Evolutionary conservation across 1,140 invertebrate genomes (phyloP), one percentile per base, ranked within the genome.

Genomic region (Trichomalopsis sarcophagae): DNA sequence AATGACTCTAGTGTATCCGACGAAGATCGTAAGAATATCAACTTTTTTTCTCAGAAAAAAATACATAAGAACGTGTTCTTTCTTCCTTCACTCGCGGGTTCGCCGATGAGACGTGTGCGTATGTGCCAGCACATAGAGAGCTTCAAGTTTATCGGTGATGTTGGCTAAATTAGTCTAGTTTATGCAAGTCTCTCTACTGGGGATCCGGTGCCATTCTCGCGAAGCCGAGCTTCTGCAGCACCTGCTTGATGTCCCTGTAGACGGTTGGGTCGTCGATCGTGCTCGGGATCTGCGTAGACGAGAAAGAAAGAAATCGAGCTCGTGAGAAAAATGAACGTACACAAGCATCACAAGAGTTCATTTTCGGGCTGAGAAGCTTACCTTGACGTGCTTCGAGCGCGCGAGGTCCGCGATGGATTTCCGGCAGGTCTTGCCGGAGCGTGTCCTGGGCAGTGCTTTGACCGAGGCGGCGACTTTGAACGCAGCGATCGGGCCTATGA

Each of bases 251-350:
- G 89, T 96, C 96, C 5, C 92, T 93, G 89, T 97, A 99, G 1
- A 98, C 96, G 79, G 94, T 95, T 23, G 96, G 94, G 94, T 98
- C 97, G 93, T 98, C 98, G 80, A 98, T 97, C 1, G 97, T 98
- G 4, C 96, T 95, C 73, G 97, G 96, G 89, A 97, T 96, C 96
- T 96, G 90, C 79, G 89, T 89, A 84, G 73, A 78, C 6, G 68
- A 23, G 40, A 44, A 82, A 23, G 40, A 66, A 82, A 82, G 68
- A 71, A 14, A 74, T 68, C 10, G 33, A 73, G 85, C 23, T 6
- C 7, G 27, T 13, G 23, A 47, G 13, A 47, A 76, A 2, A 78
- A 78, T 30, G 7, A 77, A 9, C 9, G 13, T 30, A 9, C 33
- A 36, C 2, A 33, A 33, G 2, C 50, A 47, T 40, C 17, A 1